Evolutionary conservation across 2,113 vertebrate genomes (phyloP), one percentile per base, ranked within the genome.

Genomic region (Tenrec ecaudatus): DNA sequence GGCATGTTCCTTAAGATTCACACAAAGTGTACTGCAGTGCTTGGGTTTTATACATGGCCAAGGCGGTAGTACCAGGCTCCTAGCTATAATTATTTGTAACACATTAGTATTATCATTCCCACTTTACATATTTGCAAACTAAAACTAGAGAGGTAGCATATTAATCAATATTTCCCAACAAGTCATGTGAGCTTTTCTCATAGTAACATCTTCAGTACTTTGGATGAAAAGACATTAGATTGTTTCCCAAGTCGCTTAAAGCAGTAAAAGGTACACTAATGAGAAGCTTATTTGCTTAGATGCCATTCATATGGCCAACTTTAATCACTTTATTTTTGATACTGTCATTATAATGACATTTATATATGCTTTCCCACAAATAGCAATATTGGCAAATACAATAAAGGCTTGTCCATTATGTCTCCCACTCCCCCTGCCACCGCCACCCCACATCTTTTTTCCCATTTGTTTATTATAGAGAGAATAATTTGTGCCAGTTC

Each of bases 261-360:
- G 9, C 47, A 3, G 16, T 84, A 78, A 62, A 53, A 4, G 66
- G 47, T 43, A 71, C 2, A 8, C 23, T 64, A 47, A 85, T 53
- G 47, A 29, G 78, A 66, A 60, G 6, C 47, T 53, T 53, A 53
- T 90, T 10, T 53, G 2, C 1, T 86, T 10, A 43, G 88, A 62
- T 62, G 12, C 60, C 22, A 62, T 20, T 20, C 60, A 62, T 64
- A 69, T 53, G 43, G 9, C 2, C 20, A 31, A 7, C 27, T 88
- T 75, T 91, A 25, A 4, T 69, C 69, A 76, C 69, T 93, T 71
- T 62, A 88, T 73, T 86, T 84, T 43, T 83, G 19, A 73, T 71
- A 83, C 3, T 58, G 57, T 62, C 47, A n/a, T 33, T 94, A 33
- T 79, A 58, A 66, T 57, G 27, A n/a, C 58, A 62, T 92, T 82